phyloP scores from a whole-genome alignment of 2,113 vertebrate genomes.

The Zosterops japonicus region DNA sequence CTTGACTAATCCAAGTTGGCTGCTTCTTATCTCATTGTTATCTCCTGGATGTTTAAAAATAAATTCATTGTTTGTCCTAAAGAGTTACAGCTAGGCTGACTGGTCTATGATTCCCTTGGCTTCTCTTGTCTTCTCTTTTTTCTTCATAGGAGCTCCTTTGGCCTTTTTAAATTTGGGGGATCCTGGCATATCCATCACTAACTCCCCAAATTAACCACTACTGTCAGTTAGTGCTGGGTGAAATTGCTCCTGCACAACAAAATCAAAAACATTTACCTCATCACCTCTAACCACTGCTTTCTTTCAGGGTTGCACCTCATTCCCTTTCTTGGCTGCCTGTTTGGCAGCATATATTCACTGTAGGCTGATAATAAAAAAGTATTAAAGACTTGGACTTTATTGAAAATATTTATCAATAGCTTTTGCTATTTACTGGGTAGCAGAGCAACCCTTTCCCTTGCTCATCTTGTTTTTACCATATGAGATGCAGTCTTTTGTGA shows the following conservation, averaged over 20 bases:
- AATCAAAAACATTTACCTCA: neutral
- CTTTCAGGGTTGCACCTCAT: neutral
- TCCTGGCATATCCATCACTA: neutral
- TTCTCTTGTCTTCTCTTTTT: neutral
- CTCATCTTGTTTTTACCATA: neutral
- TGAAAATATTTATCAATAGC: neutral
- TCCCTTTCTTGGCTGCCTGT: neutral
- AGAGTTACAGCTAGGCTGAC: neutral
- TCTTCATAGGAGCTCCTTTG: neutral
- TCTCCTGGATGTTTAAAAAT: neutral
- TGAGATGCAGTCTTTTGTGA: neutral
- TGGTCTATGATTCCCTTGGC: neutral
- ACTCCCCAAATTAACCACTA: neutral
- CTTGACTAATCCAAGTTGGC: neutral
- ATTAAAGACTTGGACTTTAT: neutral
- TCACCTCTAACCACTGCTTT: neutral
- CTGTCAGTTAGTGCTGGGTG: neutral
- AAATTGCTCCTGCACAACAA: neutral
- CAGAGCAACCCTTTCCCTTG: neutral
- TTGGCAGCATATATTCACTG: neutral
- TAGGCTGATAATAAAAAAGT: neutral
- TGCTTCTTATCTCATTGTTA: neutral
- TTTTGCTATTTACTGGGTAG: neutral
- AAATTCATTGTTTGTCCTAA: neutral
- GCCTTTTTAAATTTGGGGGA: neutral